Conservation (phyloP, 1,140 invertebrate genomes). For the Megalonaias nervosa region DNA sequence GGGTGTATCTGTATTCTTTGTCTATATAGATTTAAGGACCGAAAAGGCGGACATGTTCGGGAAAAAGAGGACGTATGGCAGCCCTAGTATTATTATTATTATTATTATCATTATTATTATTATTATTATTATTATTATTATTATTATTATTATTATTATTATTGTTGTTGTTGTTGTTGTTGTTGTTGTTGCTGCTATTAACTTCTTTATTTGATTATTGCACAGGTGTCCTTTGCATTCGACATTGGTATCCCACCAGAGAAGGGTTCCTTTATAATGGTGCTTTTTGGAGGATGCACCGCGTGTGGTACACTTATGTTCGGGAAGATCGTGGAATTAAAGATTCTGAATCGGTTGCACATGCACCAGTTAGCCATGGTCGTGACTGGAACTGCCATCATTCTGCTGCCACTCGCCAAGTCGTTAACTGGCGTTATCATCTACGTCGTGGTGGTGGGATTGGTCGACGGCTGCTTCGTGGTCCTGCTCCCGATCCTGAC, state of each 20-base stretch:
- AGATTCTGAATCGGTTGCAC: slow-evolving; percentile 54
- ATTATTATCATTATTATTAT: too few relatives aligned
- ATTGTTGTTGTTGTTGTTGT: too few relatives aligned
- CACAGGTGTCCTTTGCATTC: slow-evolving; percentile 55
- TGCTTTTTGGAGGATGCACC: slow-evolving; percentile 53
- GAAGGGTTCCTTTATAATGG: slow-evolving; percentile 48
- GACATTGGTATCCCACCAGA: slow-evolving; percentile 47
- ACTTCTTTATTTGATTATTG: too few relatives aligned
- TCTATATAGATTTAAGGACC: too few relatives aligned
- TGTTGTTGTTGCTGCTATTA: too few relatives aligned
- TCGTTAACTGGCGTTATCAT: slow-evolving; percentile 42
- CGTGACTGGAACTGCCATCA: slow-evolving; percentile 50
- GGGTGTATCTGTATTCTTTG: too few relatives aligned
- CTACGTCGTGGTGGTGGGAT: slow-evolving; percentile 54
- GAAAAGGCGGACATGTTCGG: too few relatives aligned
- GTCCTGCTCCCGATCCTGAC: slow-evolving; percentile 61
- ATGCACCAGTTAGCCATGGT: slow-evolving; percentile 61
- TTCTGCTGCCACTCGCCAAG: slow-evolving; percentile 55
- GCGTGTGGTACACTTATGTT: slow-evolving; percentile 55
- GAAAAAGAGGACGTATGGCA: too few relatives aligned
- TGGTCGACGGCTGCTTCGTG: slow-evolving; percentile 62
- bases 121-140: too few relatives aligned
- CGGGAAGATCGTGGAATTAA: slow-evolving; percentile 51
- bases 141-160: too few relatives aligned
- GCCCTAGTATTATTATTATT: too few relatives aligned